Evolutionary conservation across 1,140 invertebrate species (phyloP).

Genomic region (Drosophila biarmipes): DNA sequence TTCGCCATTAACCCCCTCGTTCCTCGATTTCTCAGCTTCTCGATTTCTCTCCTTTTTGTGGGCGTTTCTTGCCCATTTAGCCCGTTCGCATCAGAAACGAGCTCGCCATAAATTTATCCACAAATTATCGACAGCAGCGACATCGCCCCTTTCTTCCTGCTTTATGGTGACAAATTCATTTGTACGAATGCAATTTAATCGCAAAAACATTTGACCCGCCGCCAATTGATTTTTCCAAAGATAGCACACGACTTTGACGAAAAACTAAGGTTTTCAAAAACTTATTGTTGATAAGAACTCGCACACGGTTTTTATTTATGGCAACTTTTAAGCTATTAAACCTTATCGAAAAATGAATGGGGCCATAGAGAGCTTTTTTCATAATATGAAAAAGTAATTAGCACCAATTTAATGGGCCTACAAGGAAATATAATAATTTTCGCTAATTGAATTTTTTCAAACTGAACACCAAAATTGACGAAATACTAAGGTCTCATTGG

Average conservation of each 20-base stretch:
- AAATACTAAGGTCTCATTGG: background rate
- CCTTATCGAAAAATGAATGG: conserved; percentile 22
- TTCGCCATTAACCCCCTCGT: conserved; percentile 46
- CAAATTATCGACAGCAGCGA: conserved; percentile 73
- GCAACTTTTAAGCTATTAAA: conserved; percentile 30
- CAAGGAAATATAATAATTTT: conserved; percentile 1
- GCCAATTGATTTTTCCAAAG: conserved; percentile 29
- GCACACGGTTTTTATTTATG: background rate
- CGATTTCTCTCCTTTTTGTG: conserved; percentile 45
- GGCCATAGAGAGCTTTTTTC: conserved; percentile 6
- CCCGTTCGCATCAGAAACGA: conserved; percentile 39
- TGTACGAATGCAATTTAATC: conserved; percentile 64
- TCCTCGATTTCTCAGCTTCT: conserved; percentile 22
- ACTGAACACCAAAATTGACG: background rate
- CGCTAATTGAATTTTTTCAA: conserved; percentile 28
- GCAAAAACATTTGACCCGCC: conserved; percentile 29
- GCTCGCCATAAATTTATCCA: conserved; percentile 75
- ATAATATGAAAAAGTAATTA: conserved; percentile 1
- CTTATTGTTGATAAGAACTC: conserved; percentile 18
- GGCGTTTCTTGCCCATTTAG: conserved; percentile 58
- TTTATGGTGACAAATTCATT: conserved; percentile 57
- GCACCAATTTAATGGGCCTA: background rate
- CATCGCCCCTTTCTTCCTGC: conserved; percentile 6
- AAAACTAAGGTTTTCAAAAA: background rate
- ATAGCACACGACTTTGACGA: background rate